Base-by-base conservation (phyloP, 2,113 vertebrate species). In the Pelecanoides urinatrix region DNA sequence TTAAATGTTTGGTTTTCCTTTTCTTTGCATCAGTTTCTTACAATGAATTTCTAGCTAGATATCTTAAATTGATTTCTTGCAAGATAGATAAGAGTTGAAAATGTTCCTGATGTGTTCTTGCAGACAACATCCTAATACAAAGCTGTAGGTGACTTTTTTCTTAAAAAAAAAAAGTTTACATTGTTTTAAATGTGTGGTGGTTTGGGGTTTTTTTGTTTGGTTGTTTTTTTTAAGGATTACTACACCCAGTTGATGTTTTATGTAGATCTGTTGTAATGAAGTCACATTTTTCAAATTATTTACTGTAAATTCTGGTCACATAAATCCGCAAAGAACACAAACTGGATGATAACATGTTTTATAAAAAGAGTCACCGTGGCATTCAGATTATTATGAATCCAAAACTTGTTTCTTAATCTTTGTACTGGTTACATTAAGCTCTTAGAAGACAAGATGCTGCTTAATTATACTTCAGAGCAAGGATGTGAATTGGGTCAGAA, bases 331-430 rank as follows among this genome's bases (percentile, higher is more conserved):
- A 75, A 58, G 32, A 78, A 16, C 16, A 72, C 20, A 65, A 32
- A 86, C 26, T n/a, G 17, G 6, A 36, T 50, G 36, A 29, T 53
- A 67, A 53, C 2, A 9, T 36, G 8, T 45, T 85, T 42, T 58
- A 17, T n/a, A 82, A 29, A 85, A 26, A 34, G 47, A 58, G 44
- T 53, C 44, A n/a, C 5, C 0, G 0, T 58, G 16, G 7, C 23
- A 78, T 67, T 83, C 34, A 53, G 38, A 53, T 80, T 45, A 34
- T 75, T 45, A 17, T 29, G 7, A 86, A 79, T 89, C 20, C n/a
- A 40, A 63, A 79, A 50, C 29, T 68, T 83, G 6, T 76, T 82
- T 82, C 66, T 61, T 81, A 70, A 22, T 70, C 15, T 88, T 58
- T 36, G 5, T 75, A 20, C 16, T 82, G 16, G 11, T 61, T 85